These are phyloP conservation scores for Hyposoter dolosus DNA, from an alignment of 2,888 invertebrate genomes.

Conservation along the genomic window DNA sequence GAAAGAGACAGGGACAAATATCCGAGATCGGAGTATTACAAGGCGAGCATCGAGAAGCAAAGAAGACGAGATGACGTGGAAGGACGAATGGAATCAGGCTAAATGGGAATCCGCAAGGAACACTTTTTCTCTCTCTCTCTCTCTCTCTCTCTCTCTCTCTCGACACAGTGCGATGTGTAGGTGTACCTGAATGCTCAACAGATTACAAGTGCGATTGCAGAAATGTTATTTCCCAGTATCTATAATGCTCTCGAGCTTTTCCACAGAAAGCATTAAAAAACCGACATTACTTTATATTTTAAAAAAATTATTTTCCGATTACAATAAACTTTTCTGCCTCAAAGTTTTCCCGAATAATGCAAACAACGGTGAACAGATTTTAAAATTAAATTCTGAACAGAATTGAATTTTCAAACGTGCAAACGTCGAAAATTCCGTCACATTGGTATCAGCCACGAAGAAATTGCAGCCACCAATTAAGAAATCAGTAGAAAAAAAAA, in stretches of 20 bases:
- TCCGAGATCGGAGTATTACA: conserved; percentile 65
- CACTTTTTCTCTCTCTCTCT: conserved; percentile 8
- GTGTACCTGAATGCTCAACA: conserved; percentile 33
- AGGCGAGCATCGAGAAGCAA: conserved; percentile 56
- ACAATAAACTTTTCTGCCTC: neutral
- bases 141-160: neutral
- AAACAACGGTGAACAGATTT: neutral
- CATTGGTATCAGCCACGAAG: neutral
- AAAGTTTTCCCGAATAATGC: neutral
- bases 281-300: neutral
- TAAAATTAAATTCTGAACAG: neutral
- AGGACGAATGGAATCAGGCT: conserved; percentile 59
- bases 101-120: conserved; percentile 62
- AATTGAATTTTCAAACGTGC: neutral
- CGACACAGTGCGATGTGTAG: neutral
- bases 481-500: neutral
- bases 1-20: conserved; percentile 31
- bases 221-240: conserved; percentile 43
- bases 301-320: neutral
- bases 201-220: conserved; percentile 33
- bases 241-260: conserved; percentile 12
- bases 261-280: neutral
- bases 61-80: conserved; percentile 60
- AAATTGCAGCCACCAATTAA: neutral
- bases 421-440: neutral